A percentile compares a stretch with the other conserved stretches of the same genome.
Evolutionary conservation across 2,113 vertebrate genomes (phyloP).

Genomic region (Oceanites oceanicus): DNA sequence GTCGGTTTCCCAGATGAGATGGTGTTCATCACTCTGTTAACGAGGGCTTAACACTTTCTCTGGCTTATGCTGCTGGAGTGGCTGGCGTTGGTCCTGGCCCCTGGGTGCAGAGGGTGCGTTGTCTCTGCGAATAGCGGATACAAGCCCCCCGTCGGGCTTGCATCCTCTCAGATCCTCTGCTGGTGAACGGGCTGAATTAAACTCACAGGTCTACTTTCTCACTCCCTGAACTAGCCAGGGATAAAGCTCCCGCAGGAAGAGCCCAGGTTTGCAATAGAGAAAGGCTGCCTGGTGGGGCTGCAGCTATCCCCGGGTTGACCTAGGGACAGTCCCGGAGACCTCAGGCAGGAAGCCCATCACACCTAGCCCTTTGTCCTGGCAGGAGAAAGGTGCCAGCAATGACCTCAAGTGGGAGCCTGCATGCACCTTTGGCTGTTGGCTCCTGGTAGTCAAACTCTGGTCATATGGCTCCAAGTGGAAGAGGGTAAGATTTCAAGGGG

Average conservation of each 20-base stretch:
- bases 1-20: not conserved
- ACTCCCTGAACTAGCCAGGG: not conserved
- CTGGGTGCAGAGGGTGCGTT: not conserved
- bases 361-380: not conserved
- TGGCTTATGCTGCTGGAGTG: not conserved
- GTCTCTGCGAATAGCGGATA: not conserved
- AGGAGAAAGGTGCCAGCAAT: not conserved
- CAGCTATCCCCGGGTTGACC: not conserved
- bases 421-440: not conserved
- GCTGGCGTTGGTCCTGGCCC: not conserved
- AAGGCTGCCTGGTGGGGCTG: not conserved
- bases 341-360: not conserved
- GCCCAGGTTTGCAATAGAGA: fast-evolving
- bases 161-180: not conserved
- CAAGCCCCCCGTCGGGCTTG: not conserved
- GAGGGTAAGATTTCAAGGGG: not conserved
- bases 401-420: not conserved
- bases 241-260: not conserved
- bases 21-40: not conserved
- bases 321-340: not conserved
- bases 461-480: fast-evolving
- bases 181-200: not conserved
- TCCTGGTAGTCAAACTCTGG: not conserved
- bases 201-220: not conserved
- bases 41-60: not conserved